phyloP scores from a whole-genome alignment of 2,113 vertebrate species.

The Chlorodrepanis virens region DNA sequence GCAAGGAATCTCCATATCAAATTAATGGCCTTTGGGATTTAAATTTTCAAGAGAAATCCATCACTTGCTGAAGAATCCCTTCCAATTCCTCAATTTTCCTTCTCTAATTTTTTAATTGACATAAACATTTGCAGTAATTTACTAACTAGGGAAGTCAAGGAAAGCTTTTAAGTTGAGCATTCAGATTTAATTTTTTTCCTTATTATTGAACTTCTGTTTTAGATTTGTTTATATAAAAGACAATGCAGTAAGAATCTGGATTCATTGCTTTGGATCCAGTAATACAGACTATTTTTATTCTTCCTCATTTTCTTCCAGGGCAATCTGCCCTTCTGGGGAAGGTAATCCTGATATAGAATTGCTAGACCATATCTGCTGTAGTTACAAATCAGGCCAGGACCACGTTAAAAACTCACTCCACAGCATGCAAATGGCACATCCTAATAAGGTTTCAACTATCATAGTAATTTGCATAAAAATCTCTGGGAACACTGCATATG shows the following conservation, averaged over 20 bases:
- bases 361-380: background rate
- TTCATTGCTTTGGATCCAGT: background rate
- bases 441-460: background rate
- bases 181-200: background rate
- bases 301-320: background rate
- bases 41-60: background rate
- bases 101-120: background rate
- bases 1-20: background rate
- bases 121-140: background rate
- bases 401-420: background rate
- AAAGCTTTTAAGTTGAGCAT: background rate
- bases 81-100: background rate
- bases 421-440: background rate
- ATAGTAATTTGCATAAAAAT: conserved; percentile 3
- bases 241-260: background rate
- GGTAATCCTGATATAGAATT: background rate
- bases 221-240: background rate
- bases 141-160: background rate
- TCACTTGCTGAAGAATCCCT: background rate
- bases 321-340: background rate
- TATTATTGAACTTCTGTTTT: background rate
- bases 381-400: background rate
- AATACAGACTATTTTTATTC: background rate
- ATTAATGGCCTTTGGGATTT: background rate
- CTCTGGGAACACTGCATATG: background rate